phyloP scores from a whole-genome alignment of 1,140 invertebrate genomes.

The Littorina saxatilis region DNA sequence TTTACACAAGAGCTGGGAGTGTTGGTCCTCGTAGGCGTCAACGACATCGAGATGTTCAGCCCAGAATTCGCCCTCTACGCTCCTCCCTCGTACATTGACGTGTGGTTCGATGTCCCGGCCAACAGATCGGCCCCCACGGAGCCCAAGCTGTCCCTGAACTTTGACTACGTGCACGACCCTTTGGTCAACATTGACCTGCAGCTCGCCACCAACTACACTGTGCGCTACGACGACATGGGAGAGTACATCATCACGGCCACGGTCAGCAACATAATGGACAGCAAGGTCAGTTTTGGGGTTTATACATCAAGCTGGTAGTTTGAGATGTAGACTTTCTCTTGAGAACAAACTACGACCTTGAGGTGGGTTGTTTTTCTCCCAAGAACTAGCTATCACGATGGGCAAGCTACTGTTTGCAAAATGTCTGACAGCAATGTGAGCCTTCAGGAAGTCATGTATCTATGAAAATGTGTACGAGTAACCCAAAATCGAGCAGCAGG shows the following conservation, averaged over 20 bases:
- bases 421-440: too few species aligned
- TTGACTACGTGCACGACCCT: neutral
- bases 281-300: slow-evolving; percentile 29
- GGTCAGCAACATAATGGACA: slow-evolving; percentile 54
- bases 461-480: too few species aligned
- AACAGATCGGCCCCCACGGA: slow-evolving; percentile 50
- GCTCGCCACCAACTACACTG: too few species aligned
- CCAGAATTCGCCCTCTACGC: slow-evolving; percentile 51
- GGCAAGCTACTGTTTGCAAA: too few species aligned
- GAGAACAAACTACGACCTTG: too few species aligned
- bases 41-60: slow-evolving; percentile 46
- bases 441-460: too few species aligned
- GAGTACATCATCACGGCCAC: slow-evolving; percentile 47
- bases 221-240: slow-evolving; percentile 43
- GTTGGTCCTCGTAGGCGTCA: slow-evolving; percentile 54
- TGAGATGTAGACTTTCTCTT: too few species aligned
- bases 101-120: slow-evolving; percentile 46
- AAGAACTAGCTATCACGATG: too few species aligned
- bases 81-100: slow-evolving; percentile 51
- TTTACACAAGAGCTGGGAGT: slow-evolving; percentile 37
- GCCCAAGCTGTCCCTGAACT: slow-evolving; percentile 35
- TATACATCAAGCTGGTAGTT: too few species aligned
- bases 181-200: neutral
- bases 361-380: too few species aligned
- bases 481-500: too few species aligned